Base-by-base conservation (phyloP, 1,140 invertebrate genomes). In the Nautilus pompilius region DNA sequence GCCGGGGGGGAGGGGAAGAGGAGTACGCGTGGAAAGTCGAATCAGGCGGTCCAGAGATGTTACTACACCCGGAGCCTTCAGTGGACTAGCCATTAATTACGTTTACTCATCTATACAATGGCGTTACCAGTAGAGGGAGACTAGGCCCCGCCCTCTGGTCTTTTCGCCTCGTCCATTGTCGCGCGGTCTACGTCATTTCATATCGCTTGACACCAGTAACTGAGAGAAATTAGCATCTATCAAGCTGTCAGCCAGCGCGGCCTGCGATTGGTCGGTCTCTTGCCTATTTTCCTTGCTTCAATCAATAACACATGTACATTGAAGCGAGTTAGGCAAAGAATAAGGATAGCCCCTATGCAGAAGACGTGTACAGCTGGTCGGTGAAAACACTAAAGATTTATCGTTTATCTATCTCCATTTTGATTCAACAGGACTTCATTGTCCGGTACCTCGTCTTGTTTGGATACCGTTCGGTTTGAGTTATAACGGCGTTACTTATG, bases 281-380 rank as follows among this genome's bases (percentile, higher is more conserved):
- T n/a, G 51, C 62, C 59, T 67, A 60, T 60, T 70, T 67, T 70
- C 56, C 65, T 62, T 61, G 63, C 64, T 67, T 68, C 75, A 76
- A 78, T 78, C 78, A 77, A 80, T 79, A 80, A 66, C 71, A 72
- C 74, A 74, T 69, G 71, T 65, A 71, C 67, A 73, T 69, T 71
- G 71, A 69, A 69, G 66, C 66, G 68, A 74, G 77, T 77, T 73
- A 75, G 69, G 67, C 69, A 78, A 74, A 76, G 75, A 77, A 80
- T 73, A 75, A 76, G 72, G 64, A 68, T 67, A 65, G 76, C 75
- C 74, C 74, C 73, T 72, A 69, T 65, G 70, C 71, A 69, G 67
- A 74, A 72, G 74, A 74, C 69, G 75, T 58, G 51, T 65, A 48
- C 62, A 62, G 60, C 59, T 59, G 57, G 62, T 62, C 62, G 26